phyloP scores from a whole-genome alignment of 1,140 invertebrate species.

The Portunus trituberculatus region DNA sequence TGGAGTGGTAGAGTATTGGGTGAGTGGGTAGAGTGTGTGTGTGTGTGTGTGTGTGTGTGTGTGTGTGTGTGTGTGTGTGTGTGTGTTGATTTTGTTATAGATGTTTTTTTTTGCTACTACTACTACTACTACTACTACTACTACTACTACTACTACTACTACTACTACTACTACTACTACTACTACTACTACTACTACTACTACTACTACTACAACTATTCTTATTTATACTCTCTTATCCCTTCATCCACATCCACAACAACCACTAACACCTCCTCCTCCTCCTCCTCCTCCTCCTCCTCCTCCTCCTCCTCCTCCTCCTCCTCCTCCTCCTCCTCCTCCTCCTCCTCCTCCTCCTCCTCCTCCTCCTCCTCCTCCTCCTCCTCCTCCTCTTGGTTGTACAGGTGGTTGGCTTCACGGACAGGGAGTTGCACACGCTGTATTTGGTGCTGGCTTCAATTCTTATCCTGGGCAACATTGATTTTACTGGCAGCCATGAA shows the following conservation, averaged over 20 bases:
- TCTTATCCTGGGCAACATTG: constrained; percentile 70
- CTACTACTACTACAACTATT: constrained; percentile 46
- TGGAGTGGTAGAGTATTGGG: neutral
- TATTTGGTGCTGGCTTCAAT: constrained; percentile 74
- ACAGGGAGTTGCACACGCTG: constrained; percentile 66
- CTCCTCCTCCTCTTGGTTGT: neutral
- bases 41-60: neutral
- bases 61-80: too few species aligned
- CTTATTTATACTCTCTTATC: neutral
- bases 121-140: neutral
- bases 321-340: constrained; percentile 10
- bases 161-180: constrained; percentile 29
- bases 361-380: neutral
- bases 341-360: neutral
- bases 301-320: neutral
- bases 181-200: constrained; percentile 42
- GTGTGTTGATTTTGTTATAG: too few species aligned
- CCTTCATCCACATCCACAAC: neutral
- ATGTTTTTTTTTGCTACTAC: neutral
- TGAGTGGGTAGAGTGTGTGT: too few species aligned
- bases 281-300: neutral
- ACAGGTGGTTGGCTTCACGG: constrained; percentile 72
- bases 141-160: neutral
- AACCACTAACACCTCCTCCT: too few species aligned
- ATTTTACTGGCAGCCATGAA: constrained; percentile 49